Evolutionary conservation across 1,140 invertebrate genomes (phyloP), one percentile per base, ranked within the genome.

Genomic region (Drosophila gunungcola): DNA sequence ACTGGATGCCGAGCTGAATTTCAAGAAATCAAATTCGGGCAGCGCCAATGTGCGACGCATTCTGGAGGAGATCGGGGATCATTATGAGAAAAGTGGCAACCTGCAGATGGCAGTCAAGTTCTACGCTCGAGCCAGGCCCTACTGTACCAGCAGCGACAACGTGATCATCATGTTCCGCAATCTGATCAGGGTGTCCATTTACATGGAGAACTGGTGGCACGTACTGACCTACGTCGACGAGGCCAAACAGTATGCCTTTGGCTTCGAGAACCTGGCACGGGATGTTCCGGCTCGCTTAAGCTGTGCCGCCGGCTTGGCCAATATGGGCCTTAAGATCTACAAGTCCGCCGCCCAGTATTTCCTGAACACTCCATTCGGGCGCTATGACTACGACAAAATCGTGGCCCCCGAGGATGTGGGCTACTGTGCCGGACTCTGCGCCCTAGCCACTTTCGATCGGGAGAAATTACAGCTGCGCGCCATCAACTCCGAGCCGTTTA

Each of bases 151-250:
- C 49, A 79, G 75, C 51, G 83, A 86, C 2, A 61, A 86, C 45
- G 83, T 86, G 1, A 83, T 86, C 56, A 48, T 53, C n/a, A 69
- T 88, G 79, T 83, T 83, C 12, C 67, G 65, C 27, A 79, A 86
- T 25, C 58, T 86, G 10, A 88, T 86, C 2, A 48, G 63, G 6
- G 79, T 86, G 0, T 88, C 83, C 49, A 86, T 86, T 9, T 83
- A 88, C 16, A 88, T 86, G 83, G 39, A 58, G 38, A 86, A 86
- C 16, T 86, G 83, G 83, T 86, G 83, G 83, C 74, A 88, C 6
- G 83, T 86, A 7, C 72, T 86, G 39, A 79, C 79, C 63, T 86
- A 88, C 39, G 79, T 88, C 7, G 83, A 86, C 6, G 83, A 86
- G 58, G 83, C 79, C 60, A 86, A 83, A 7, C 70, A 86, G 34